phyloP scores from a whole-genome alignment of 2,113 vertebrate species.

The Hippolais icterina region DNA sequence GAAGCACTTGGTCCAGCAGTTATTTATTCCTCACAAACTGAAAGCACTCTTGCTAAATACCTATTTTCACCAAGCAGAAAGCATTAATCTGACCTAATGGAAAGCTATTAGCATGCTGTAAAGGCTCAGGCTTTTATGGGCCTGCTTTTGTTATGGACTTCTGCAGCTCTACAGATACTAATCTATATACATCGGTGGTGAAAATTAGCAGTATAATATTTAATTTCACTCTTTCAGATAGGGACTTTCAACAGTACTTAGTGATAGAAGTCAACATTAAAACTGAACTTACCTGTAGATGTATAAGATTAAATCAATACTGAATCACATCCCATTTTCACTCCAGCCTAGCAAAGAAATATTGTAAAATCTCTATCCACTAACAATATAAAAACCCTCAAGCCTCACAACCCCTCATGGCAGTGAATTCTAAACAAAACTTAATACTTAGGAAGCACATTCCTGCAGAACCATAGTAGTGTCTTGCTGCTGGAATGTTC shows the following conservation, averaged over 20 bases:
- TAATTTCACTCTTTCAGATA: neutral
- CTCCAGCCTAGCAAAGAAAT: neutral
- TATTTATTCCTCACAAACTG: constrained; percentile 30
- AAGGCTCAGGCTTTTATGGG: constrained; percentile 14
- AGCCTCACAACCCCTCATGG: neutral
- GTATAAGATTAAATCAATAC: neutral
- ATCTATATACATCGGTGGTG: neutral
- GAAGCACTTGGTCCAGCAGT: neutral
- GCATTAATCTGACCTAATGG: constrained; percentile 36
- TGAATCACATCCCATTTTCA: neutral
- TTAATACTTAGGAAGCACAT: neutral
- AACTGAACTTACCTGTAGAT: neutral
- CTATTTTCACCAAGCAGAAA: constrained; percentile 27
- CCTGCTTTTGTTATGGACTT: neutral
- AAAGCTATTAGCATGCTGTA: constrained; percentile 43
- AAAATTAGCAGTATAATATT: constrained; percentile 7
- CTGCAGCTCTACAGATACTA: neutral
- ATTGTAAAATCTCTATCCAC: neutral
- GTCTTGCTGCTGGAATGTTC: neutral
- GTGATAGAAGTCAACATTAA: constrained; percentile 6
- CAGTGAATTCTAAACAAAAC: neutral
- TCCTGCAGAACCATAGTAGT: neutral
- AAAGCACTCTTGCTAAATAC: constrained; percentile 33
- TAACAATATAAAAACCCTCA: neutral
- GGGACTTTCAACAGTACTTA: neutral